phyloP scores from a whole-genome alignment of 2,113 vertebrate species.

The Halichoerus grypus region DNA sequence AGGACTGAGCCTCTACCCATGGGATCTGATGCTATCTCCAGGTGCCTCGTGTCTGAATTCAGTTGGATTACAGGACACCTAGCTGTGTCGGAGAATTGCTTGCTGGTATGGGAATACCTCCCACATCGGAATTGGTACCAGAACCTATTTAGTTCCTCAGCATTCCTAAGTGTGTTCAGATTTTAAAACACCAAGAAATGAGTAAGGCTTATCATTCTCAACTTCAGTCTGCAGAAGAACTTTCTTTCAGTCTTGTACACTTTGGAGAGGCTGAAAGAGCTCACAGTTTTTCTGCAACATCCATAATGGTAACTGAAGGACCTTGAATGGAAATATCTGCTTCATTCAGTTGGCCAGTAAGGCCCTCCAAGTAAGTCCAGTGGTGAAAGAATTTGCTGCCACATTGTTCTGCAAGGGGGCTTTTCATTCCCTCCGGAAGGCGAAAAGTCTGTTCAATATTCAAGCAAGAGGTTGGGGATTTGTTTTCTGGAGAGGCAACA shows the following conservation, averaged over 20 bases:
- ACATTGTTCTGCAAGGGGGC: neutral
- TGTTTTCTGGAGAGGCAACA: constrained; percentile 25
- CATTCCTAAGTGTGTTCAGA: neutral
- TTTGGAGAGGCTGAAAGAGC: neutral
- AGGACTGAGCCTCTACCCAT: neutral
- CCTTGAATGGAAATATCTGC: neutral
- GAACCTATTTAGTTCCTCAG: neutral
- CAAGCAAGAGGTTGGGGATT: neutral
- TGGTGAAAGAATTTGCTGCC: neutral
- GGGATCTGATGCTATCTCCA: neutral
- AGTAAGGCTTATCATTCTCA: neutral
- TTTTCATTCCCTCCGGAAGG: neutral
- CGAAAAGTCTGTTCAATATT: neutral
- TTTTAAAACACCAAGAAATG: neutral
- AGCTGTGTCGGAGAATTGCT: neutral
- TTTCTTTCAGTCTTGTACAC: neutral
- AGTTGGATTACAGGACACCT: neutral
- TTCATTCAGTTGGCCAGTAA: neutral
- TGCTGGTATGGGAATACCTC: neutral
- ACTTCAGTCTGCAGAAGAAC: neutral
- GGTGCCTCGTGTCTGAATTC: neutral
- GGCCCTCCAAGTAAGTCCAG: neutral
- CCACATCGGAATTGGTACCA: neutral
- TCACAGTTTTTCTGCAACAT: neutral
- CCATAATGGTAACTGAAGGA: neutral